phyloP scores from a whole-genome alignment of 2,797 vertebrate species.

The Hipposideros larvatus region DNA sequence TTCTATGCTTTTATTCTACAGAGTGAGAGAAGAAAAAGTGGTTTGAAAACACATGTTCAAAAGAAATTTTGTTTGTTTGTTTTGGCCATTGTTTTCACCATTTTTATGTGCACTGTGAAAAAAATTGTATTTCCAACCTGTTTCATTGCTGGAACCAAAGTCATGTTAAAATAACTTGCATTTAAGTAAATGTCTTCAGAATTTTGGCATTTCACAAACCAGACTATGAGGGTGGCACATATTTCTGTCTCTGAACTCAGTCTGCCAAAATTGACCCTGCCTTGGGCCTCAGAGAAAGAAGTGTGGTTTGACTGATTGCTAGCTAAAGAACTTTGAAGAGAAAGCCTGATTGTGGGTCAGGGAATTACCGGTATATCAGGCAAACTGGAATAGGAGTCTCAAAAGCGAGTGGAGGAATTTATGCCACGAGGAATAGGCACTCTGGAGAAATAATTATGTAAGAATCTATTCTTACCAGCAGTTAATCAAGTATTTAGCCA shows the following conservation, averaged over 20 bases:
- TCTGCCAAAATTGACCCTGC: constrained; percentile 20
- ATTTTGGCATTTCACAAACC: constrained; percentile 23
- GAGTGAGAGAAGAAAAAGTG: neutral
- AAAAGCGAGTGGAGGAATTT: neutral
- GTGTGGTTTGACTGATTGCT: constrained; percentile 9
- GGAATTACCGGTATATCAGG: neutral
- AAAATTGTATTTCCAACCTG: neutral
- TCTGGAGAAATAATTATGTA: constrained; percentile 64
- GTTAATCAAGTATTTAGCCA: constrained; percentile 27
- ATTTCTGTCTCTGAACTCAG: constrained; percentile 47
- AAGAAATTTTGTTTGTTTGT: neutral
- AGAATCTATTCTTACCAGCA: constrained; percentile 53
- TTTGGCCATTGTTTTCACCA: neutral
- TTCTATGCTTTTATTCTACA: neutral
- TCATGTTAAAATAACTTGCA: neutral
- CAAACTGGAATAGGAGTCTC: neutral
- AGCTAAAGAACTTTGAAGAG: constrained; percentile 1
- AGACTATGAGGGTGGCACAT: neutral
- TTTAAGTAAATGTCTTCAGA: constrained; percentile 40
- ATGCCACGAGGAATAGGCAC: neutral
- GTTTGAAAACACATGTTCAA: neutral
- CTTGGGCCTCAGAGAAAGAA: neutral
- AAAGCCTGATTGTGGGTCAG: neutral
- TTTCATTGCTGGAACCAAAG: neutral
- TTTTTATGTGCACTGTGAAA: neutral